Conservation (phyloP, 1,140 invertebrate genomes). For the Centruroides sculpturatus region DNA sequence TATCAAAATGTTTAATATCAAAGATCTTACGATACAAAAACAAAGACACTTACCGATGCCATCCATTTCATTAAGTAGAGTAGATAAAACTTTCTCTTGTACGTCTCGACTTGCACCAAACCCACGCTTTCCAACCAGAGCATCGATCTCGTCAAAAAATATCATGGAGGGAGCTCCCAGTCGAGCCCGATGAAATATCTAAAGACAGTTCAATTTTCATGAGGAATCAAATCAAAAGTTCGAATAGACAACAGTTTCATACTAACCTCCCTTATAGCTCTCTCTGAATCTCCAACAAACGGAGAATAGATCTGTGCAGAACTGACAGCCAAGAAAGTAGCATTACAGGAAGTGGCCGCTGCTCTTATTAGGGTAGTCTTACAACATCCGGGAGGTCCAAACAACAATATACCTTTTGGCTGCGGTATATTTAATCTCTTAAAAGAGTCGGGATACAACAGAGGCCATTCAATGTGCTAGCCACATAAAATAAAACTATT, state of each 20-base stretch:
- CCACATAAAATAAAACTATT: too few relatives aligned
- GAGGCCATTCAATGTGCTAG: slow-evolving; percentile 34
- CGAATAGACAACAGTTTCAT: background rate
- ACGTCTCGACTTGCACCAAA: slow-evolving; percentile 29
- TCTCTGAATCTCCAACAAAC: slow-evolving; percentile 49
- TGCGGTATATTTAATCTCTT: slow-evolving; percentile 28
- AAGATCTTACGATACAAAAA: background rate
- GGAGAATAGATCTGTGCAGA: slow-evolving; percentile 51
- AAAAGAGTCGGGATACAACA: slow-evolving; percentile 33
- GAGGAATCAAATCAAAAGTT: background rate
- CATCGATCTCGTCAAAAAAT: slow-evolving; percentile 65
- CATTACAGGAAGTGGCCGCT: slow-evolving; percentile 42
- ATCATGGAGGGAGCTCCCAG: slow-evolving; percentile 49
- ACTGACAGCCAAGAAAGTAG: slow-evolving; percentile 44
- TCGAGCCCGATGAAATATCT: slow-evolving; percentile 48
- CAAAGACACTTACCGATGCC: slow-evolving; percentile 33
- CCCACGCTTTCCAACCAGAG: slow-evolving; percentile 36
- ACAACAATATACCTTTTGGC: slow-evolving; percentile 45
- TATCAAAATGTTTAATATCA: too few relatives aligned
- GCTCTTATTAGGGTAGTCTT: slow-evolving; percentile 56
- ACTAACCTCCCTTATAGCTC: slow-evolving; percentile 35
- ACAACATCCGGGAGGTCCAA: slow-evolving; percentile 59
- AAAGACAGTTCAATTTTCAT: slow-evolving; percentile 6
- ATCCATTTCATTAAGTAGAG: slow-evolving; percentile 51
- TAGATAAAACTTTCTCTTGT: slow-evolving; percentile 44